Percentiles rank a stretch among this genome's conserved stretches.
These are phyloP conservation scores for Neopipo cinnamomea DNA, from an alignment of 2,113 vertebrate species.

Conservation along the genomic window DNA sequence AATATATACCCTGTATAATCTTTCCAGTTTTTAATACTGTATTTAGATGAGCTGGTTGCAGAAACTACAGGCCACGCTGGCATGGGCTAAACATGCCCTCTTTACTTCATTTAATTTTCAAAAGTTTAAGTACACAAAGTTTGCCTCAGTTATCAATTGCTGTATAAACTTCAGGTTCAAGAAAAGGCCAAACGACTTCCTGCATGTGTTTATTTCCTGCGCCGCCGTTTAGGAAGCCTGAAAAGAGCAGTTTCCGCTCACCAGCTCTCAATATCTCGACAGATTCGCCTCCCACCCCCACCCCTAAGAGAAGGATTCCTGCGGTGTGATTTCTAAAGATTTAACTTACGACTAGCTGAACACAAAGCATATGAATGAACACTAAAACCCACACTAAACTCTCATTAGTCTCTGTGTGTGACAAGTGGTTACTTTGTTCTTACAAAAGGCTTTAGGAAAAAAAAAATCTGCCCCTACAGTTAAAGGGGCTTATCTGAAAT, in stretches of 20 bases:
- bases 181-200: constrained; percentile 65
- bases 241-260: constrained; percentile 67
- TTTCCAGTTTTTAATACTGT: background rate
- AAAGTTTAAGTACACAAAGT: constrained; percentile 4
- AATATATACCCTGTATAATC: background rate
- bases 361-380: constrained; percentile 67
- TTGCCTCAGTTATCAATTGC: constrained; percentile 33
- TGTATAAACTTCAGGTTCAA: constrained; percentile 63
- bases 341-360: constrained; percentile 64
- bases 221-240: constrained; percentile 50
- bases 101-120: background rate
- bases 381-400: constrained; percentile 70
- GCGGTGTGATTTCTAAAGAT: constrained; percentile 69
- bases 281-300: constrained; percentile 41
- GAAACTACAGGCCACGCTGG: background rate
- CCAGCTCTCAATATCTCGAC: constrained; percentile 45
- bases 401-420: constrained; percentile 68
- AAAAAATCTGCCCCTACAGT: constrained; percentile 55
- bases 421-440: constrained; percentile 78
- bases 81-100: background rate
- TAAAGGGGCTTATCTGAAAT: constrained; percentile 66
- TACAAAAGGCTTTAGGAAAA: constrained; percentile 56
- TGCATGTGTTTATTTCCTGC: constrained; percentile 70
- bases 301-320: constrained; percentile 59
- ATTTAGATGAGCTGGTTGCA: background rate